phyloP scores from a whole-genome alignment of 2,797 vertebrate genomes.

The Hyperoplus immaculatus region DNA sequence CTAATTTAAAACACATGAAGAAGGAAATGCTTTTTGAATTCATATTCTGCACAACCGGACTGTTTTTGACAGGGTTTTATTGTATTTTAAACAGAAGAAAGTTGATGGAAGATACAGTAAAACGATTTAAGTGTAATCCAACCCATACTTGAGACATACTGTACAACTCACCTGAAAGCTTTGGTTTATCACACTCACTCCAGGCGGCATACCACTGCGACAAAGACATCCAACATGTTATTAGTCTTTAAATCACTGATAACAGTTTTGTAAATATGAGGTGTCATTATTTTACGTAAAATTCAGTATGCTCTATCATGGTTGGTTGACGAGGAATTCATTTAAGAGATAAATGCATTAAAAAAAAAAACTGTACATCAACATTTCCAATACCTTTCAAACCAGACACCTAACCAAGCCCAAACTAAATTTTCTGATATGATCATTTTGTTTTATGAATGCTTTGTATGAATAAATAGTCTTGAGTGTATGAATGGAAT shows the following conservation, averaged over 20 bases:
- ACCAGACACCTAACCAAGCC: too few species aligned
- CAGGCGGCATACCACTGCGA: slow-evolving; percentile 79
- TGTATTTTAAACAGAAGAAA: neutral
- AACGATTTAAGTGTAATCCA: neutral
- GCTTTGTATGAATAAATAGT: neutral
- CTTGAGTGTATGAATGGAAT: neutral
- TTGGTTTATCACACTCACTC: slow-evolving; percentile 47
- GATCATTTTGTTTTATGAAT: neutral
- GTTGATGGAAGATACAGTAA: neutral
- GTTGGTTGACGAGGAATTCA: too few species aligned
- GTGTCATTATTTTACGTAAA: neutral
- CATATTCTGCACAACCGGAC: neutral
- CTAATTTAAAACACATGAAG: slow-evolving; percentile 51
- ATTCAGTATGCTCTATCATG: neutral
- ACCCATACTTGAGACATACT: neutral
- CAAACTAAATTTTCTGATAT: neutral
- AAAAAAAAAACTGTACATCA: neutral
- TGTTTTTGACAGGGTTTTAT: neutral
- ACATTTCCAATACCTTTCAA: neutral
- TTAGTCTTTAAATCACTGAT: slow-evolving; percentile 5
- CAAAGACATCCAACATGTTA: slow-evolving; percentile 30
- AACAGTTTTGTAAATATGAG: slow-evolving; percentile 7
- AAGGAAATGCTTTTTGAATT: neutral
- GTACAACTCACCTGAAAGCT: slow-evolving; percentile 77
- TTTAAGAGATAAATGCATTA: too few species aligned